Base-by-base conservation (phyloP, 2,113 vertebrate species). In the Mustelus asterias region DNA sequence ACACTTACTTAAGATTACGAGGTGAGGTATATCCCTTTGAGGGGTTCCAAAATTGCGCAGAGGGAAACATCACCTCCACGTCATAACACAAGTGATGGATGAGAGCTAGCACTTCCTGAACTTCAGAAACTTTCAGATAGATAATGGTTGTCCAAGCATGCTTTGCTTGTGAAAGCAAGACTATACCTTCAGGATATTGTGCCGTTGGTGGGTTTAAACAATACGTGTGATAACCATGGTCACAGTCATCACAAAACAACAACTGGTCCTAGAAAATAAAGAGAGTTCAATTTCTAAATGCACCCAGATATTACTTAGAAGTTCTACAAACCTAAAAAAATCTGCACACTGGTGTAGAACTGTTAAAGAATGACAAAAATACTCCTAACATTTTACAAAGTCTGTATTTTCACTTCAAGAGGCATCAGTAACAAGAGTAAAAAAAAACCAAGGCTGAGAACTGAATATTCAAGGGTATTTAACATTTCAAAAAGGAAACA, bases 211-310 rank as follows among this genome's bases (percentile, higher is more conserved):
- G 99, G 96, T 98, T 99, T 97, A 99, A 98, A 97, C 99, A 99
- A 97, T 99, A 99, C 99, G 99, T 99, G 97, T 99, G 99, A 97
- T 99, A 99, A 96, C 99, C 99, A 96, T 99, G 98, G 97, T 99
- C 99, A 96, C 99, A 99, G 98, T 99, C 99, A 85, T 99, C 99
- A 85, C 99, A 99, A 98, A 99, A 99, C 97, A 99, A 98, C 67
- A 99, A 98, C 98, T 99, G 99, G 97, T 99, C 99, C 99, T 65
- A 65, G 60, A 94, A 94, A 94, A 69, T 37, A 94, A 70, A 94
- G 29, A 94, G n/a, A 69, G 37, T 22, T 86, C 67, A 14, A 48
- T 94, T 94, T 67, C 41, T 60, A 70, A 41, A 94, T 26, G 22
- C 90, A 70, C 92, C 11, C 3, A 94, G 20, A 67, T 41, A 16